Percentiles rank a stretch among this genome's conserved stretches.
These are phyloP conservation scores for Catamblyrhynchus diadema DNA, from an alignment of 2,797 vertebrate species.

Conservation along the genomic window DNA sequence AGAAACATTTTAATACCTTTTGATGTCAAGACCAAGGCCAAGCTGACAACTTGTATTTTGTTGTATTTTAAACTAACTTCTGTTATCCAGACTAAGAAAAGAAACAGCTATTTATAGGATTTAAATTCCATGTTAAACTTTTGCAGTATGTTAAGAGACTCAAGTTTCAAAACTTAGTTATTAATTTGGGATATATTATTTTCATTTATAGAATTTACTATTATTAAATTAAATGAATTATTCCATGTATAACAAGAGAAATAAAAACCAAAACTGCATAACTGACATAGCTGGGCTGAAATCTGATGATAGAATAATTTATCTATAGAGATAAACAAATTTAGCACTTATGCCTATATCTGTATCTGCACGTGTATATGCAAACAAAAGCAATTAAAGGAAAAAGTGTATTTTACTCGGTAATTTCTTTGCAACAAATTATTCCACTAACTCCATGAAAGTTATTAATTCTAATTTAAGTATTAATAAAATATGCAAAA, in stretches of 20 bases:
- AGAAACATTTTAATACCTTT: neutral
- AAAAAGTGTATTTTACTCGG: neutral
- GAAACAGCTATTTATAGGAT: neutral
- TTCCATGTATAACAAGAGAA: neutral
- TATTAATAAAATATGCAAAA: constrained; percentile 18
- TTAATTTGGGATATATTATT: neutral
- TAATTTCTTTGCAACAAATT: neutral
- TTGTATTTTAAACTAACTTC: neutral
- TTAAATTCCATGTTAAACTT: neutral
- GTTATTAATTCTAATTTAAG: neutral
- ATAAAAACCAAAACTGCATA: neutral
- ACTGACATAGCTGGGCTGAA: neutral
- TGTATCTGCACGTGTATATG: neutral
- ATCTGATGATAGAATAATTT: neutral
- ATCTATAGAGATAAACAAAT: neutral
- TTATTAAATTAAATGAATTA: neutral
- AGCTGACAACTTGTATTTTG: neutral
- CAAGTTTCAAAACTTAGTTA: neutral
- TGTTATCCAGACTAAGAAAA: neutral
- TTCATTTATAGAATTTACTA: neutral
- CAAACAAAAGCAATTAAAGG: neutral
- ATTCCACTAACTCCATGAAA: neutral
- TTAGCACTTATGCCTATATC: neutral
- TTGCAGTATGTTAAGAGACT: neutral
- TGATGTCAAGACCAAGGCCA: neutral